Evolutionary conservation across 1,140 invertebrate genomes (phyloP).

Genomic region (Drosophila ironensis): DNA sequence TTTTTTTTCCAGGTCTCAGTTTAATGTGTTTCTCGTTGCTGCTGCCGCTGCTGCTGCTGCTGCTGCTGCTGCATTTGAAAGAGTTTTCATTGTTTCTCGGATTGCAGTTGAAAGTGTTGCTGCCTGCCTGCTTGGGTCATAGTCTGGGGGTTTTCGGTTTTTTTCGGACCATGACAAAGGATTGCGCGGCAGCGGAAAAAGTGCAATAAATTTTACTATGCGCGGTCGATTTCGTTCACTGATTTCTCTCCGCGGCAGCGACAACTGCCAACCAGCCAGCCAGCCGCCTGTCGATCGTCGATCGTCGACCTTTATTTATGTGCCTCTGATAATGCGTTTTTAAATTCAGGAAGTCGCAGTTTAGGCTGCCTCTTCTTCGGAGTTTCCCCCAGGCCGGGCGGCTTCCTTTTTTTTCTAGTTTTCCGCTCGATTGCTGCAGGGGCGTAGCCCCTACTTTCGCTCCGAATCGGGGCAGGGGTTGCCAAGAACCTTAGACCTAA

Average conservation of each 20-base stretch:
- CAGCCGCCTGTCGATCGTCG: constrained; percentile 25
- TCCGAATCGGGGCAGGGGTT: not conserved
- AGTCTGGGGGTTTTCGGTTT: constrained; percentile 8
- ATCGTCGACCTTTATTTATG: constrained; percentile 67
- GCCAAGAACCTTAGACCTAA: too few species aligned
- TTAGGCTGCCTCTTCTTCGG: constrained; percentile 31
- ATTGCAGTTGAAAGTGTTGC: constrained; percentile 57
- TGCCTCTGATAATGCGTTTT: constrained; percentile 54
- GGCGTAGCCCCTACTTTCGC: constrained; percentile 22
- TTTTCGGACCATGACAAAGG: constrained; percentile 53
- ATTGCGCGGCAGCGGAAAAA: constrained; percentile 65
- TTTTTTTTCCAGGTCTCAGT: constrained; percentile 8
- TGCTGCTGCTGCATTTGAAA: constrained; percentile 55
- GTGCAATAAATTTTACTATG: constrained; percentile 71
- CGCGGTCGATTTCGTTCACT: constrained; percentile 64
- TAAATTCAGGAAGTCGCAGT: constrained; percentile 66
- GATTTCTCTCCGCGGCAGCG: constrained; percentile 45
- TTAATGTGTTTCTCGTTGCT: constrained; percentile 28
- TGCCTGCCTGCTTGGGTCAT: constrained; percentile 47
- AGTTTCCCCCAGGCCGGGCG: not conserved
- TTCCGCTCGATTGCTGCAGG: constrained; percentile 45
- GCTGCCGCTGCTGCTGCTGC: constrained; percentile 19
- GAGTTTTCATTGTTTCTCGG: constrained; percentile 68
- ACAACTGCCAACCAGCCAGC: constrained; percentile 36
- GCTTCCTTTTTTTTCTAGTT: constrained; percentile 19